Conservation (phyloP, 2,113 vertebrate species). For the Narcine bancroftii region DNA sequence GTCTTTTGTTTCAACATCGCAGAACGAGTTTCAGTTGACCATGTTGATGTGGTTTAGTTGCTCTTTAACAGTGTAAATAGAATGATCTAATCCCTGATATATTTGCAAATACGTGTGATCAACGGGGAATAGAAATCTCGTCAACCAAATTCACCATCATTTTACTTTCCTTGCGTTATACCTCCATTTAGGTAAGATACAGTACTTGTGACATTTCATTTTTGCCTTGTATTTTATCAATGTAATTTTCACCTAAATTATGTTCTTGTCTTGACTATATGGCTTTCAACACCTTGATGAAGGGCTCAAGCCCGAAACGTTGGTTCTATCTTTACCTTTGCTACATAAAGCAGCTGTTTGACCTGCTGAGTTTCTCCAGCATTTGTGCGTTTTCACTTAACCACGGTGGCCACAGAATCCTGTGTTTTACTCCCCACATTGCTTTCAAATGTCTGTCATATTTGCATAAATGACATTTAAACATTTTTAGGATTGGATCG, state of each 20-base stretch:
- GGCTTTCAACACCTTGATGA: too few species aligned
- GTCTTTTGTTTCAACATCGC: neutral
- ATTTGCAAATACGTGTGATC: neutral
- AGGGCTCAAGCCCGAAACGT: too few species aligned
- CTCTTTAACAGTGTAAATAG: neutral
- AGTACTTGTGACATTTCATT: neutral
- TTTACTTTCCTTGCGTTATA: neutral
- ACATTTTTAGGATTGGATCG: neutral
- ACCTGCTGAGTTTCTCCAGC: too few species aligned
- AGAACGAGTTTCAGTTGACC: neutral
- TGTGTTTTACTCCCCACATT: too few species aligned
- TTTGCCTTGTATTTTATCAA: neutral
- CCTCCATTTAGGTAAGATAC: neutral
- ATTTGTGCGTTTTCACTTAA: too few species aligned
- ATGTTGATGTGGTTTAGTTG: neutral
- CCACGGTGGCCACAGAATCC: too few species aligned
- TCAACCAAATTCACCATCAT: neutral
- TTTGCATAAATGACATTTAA: constrained; percentile 23
- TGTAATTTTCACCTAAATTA: neutral
- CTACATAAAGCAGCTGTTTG: too few species aligned
- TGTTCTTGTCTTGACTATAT: too few species aligned
- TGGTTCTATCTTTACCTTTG: too few species aligned
- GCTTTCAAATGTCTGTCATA: constrained; percentile 3
- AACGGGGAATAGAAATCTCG: neutral
- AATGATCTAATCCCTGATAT: neutral